Evolutionary conservation across 1,140 invertebrate genomes (phyloP).

Genomic region (Apolygus lucorum): DNA sequence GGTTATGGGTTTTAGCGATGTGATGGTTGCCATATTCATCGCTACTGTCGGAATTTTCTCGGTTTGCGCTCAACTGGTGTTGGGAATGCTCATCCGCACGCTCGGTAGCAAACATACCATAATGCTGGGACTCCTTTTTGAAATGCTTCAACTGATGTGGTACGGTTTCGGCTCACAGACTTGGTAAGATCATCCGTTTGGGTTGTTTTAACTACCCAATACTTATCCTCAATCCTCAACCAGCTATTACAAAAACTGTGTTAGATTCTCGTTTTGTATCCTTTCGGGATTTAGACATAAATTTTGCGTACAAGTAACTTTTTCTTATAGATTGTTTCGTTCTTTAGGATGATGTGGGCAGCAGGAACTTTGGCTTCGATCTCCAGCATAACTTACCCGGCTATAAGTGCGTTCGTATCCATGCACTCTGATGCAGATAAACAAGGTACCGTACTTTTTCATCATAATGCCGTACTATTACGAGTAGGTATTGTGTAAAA

Average conservation of each 20-base stretch:
- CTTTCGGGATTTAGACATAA: too few relatives aligned
- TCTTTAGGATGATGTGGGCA: conserved; percentile 95
- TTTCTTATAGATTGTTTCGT: conserved; percentile 6
- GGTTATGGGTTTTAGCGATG: conserved; percentile 89
- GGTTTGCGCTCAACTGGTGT: conserved; percentile 85
- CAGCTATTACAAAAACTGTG: too few relatives aligned
- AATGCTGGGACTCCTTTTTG: conserved; percentile 90
- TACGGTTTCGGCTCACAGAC: conserved; percentile 85
- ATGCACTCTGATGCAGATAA: conserved; percentile 93
- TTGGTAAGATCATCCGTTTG: conserved; percentile 49
- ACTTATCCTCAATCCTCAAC: too few relatives aligned
- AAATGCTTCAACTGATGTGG: conserved; percentile 94
- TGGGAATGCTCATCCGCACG: conserved; percentile 82
- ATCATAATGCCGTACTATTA: too few relatives aligned
- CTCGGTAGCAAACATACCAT: conserved; percentile 95
- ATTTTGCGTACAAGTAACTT: too few relatives aligned
- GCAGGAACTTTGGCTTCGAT: conserved; percentile 91
- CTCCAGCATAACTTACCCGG: conserved; percentile 93
- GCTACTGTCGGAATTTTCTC: conserved; percentile 93
- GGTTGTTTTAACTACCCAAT: too few relatives aligned
- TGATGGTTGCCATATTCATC: conserved; percentile 95
- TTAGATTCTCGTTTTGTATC: too few relatives aligned
- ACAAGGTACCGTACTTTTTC: too few relatives aligned
- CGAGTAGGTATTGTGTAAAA: too few relatives aligned
- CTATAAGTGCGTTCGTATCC: conserved; percentile 98